Evolutionary conservation across 2,888 invertebrate species (phyloP), one percentile per base, ranked within the genome.

Genomic region (Chymomyza caudatula): DNA sequence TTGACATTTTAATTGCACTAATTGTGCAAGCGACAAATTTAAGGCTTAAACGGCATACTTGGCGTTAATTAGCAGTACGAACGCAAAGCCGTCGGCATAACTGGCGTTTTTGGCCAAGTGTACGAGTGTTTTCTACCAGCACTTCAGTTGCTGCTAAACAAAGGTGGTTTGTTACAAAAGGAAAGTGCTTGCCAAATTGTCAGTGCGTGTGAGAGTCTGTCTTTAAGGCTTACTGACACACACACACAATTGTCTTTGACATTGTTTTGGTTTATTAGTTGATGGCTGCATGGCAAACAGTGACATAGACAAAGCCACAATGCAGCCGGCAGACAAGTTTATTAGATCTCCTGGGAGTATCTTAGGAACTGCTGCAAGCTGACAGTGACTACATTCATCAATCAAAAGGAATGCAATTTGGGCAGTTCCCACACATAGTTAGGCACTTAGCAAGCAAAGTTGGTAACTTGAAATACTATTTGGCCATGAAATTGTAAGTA

Each of bases 261-360:
- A 73, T 73, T 81, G 76, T 78, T 81, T 52, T 71, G 71, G 69
- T 66, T 65, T 73, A 67, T 77, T 74, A 68, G 68, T 17, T 19
- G 68, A 60, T 44, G 43, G 69, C 44, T 63, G 68, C 58, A 52
- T 51, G 65, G 65, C 71, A 85, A 80, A 83, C 79, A 79, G 52
- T 8, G 60, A 47, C 59, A 59, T 51, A 59, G 65, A 72, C 37
- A 52, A 43, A 56, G 56, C 44, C 47, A 51, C 56, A 67, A 70
- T 65, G 62, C 65, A 67, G 67, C 44, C 60, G 56, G 37, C 60
- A 37, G 77, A 85, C 85, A 82, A 79, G 74, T 82, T 76, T 85
- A 82, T 85, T 86, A 82, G 81, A 64, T 76, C 85, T 77, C 81
- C 74, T 20, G 78, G 78, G 82, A 71, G 61, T 11, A 13, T 8